Percentiles rank a stretch among this genome's conserved stretches.
phyloP scores from a whole-genome alignment of 2,888 invertebrate genomes.

The Synanthedon vespiformis region DNA sequence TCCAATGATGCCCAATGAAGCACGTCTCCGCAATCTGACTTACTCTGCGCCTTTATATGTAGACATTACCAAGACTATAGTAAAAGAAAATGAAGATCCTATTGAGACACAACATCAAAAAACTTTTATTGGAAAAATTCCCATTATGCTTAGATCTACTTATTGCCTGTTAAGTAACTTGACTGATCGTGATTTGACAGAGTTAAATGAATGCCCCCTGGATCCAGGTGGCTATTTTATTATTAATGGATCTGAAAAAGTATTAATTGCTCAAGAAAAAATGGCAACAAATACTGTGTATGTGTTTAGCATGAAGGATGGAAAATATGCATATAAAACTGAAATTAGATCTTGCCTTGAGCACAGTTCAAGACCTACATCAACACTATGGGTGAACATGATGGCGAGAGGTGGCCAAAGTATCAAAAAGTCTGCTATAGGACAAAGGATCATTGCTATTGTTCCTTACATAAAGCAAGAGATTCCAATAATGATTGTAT shows the following conservation, averaged over 20 bases:
- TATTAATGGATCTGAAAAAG: constrained; percentile 99
- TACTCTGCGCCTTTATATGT: constrained; percentile 99
- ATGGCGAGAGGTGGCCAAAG: constrained; percentile 99
- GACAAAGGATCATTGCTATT: constrained; percentile 97
- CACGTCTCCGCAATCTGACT: constrained; percentile 94
- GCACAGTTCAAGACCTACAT: constrained; percentile 91
- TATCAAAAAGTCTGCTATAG: constrained; percentile 98
- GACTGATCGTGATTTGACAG: constrained; percentile 98
- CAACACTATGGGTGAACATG: constrained; percentile 99
- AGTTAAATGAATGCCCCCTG: constrained; percentile 98
- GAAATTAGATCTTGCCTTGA: constrained; percentile 89
- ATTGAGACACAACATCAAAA: constrained; percentile 85
- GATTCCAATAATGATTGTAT: constrained; percentile 99
- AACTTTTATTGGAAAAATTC: constrained; percentile 90
- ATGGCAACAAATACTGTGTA: constrained; percentile 99
- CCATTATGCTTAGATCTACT: constrained; percentile 98
- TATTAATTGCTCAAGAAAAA: constrained; percentile 99
- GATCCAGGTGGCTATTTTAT: constrained; percentile 99
- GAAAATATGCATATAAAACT: constrained; percentile 98
- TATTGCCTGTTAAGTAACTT: constrained; percentile 95
- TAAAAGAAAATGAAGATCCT: constrained; percentile 91
- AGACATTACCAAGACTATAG: constrained; percentile 96
- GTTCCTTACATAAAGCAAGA: constrained; percentile 99
- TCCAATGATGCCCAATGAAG: constrained; percentile 99
- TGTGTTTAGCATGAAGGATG: constrained; percentile 99